Evolutionary conservation across 2,797 vertebrate species (phyloP).

Genomic region (Arctocebus calabarensis): DNA sequence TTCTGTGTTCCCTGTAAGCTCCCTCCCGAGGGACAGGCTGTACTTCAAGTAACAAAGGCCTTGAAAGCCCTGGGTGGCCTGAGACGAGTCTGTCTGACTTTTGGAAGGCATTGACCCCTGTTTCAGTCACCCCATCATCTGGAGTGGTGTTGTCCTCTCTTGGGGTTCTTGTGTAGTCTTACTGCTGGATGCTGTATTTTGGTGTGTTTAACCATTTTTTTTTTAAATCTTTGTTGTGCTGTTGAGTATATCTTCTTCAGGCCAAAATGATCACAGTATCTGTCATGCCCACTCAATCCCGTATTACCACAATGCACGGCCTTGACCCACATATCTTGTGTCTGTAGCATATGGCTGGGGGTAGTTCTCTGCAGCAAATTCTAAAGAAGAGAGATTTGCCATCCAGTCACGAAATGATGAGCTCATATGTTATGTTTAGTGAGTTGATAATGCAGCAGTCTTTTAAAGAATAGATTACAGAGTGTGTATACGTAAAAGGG

Average conservation of each 20-base stretch:
- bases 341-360: conserved; percentile 15
- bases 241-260: conserved; percentile 11
- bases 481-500: neutral
- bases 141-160: neutral
- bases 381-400: neutral
- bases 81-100: neutral
- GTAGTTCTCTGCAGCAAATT: conserved; percentile 38
- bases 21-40: rapidly evolving
- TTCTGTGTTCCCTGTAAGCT: neutral
- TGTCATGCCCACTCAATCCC: neutral
- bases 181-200: neutral
- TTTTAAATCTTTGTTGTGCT: neutral
- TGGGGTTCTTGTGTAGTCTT: neutral
- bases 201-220: neutral
- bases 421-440: neutral
- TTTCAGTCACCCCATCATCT: neutral
- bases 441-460: conserved; percentile 18
- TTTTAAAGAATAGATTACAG: conserved; percentile 53
- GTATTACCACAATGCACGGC: neutral
- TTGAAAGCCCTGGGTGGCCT: neutral
- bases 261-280: conserved; percentile 49
- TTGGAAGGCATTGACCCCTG: neutral
- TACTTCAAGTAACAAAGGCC: neutral
- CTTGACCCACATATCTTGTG: neutral
- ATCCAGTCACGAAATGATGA: conserved; percentile 50